Percentiles rank a stretch among this genome's conserved stretches.
phyloP scores from a whole-genome alignment of 2,113 vertebrate species.

The Neogobius melanostomus region DNA sequence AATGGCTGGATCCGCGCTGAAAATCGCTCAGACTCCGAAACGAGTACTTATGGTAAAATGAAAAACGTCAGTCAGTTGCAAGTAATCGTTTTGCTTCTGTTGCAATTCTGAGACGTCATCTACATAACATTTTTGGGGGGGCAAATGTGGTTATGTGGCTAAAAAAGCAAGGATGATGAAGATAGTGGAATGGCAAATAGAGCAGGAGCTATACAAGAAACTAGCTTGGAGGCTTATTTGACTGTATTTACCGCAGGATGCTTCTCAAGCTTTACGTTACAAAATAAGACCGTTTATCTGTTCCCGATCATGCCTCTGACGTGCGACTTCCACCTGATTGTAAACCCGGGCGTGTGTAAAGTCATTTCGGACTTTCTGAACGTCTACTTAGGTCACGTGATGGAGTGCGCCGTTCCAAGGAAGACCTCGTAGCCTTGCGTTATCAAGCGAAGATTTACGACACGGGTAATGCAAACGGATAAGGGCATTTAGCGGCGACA shows the following conservation, averaged over 20 bases:
- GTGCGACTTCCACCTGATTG: slow-evolving; percentile 54
- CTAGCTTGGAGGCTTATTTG: too few species aligned
- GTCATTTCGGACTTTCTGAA: slow-evolving; percentile 31
- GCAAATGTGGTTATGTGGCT: not conserved
- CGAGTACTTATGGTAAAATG: too few species aligned
- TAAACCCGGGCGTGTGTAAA: slow-evolving; percentile 34
- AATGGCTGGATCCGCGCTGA: not conserved
- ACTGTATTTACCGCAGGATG: not conserved
- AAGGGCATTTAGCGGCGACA: slow-evolving; percentile 3
- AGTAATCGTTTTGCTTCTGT: too few species aligned
- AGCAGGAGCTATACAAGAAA: too few species aligned
- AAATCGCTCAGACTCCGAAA: too few species aligned
- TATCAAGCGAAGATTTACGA: slow-evolving; percentile 15
- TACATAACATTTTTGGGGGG: too few species aligned
- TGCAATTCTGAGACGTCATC: too few species aligned
- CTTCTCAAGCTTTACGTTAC: slow-evolving; percentile 27
- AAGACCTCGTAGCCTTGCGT: not conserved
- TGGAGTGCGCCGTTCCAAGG: slow-evolving; percentile 8
- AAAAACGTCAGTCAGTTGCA: too few species aligned
- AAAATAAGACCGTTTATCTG: slow-evolving; percentile 28
- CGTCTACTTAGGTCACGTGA: slow-evolving; percentile 19
- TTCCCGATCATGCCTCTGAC: slow-evolving; percentile 48
- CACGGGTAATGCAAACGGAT: slow-evolving; percentile 24
- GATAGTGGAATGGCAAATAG: too few species aligned
- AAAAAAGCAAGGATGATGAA: too few species aligned